Percentiles rank a stretch among this genome's conserved stretches.
Conservation (phyloP, 35 echinoderm and acorn worm species). For the Strongylocentrotus purpuratus region DNA sequence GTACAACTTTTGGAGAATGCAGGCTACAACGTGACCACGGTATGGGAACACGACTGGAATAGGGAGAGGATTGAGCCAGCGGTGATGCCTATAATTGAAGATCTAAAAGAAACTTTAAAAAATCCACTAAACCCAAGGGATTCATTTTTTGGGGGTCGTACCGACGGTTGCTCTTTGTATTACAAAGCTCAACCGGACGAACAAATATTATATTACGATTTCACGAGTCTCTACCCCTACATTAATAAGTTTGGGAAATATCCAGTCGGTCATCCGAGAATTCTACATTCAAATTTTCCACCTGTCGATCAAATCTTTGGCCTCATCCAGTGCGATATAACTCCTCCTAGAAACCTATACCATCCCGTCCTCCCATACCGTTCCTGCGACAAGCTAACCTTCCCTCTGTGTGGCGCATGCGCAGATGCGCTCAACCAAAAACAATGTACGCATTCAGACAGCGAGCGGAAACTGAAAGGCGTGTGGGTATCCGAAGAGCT, state of each 20-base stretch:
- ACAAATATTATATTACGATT: conserved; percentile 43
- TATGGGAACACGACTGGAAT: conserved; percentile 18
- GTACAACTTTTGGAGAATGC: neutral
- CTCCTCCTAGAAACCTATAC: conserved; percentile 33
- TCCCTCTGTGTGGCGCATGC: conserved; percentile 33
- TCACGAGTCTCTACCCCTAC: conserved; percentile 26
- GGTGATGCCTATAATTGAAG: neutral
- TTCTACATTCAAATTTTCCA: neutral
- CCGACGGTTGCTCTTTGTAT: neutral
- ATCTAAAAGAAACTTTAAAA: neutral
- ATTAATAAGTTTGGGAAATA: conserved; percentile 51
- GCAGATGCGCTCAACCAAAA: neutral
- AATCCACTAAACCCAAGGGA: neutral
- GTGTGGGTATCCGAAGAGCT: conserved; percentile 45
- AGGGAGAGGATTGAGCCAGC: neutral
- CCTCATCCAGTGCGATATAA: conserved; percentile 48
- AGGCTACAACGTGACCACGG: neutral
- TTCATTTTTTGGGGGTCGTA: neutral
- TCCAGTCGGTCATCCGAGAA: conserved; percentile 50
- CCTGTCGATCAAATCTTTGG: conserved; percentile 40
- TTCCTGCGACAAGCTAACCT: conserved; percentile 21
- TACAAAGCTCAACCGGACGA: conserved; percentile 22
- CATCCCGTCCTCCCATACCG: conserved; percentile 33
- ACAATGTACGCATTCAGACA: conserved; percentile 14
- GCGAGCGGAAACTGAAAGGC: conserved; percentile 28